Evolutionary conservation across 2,888 invertebrate genomes (phyloP), one percentile per base, ranked within the genome.

Genomic region (Cylindroiulus punctatus): DNA sequence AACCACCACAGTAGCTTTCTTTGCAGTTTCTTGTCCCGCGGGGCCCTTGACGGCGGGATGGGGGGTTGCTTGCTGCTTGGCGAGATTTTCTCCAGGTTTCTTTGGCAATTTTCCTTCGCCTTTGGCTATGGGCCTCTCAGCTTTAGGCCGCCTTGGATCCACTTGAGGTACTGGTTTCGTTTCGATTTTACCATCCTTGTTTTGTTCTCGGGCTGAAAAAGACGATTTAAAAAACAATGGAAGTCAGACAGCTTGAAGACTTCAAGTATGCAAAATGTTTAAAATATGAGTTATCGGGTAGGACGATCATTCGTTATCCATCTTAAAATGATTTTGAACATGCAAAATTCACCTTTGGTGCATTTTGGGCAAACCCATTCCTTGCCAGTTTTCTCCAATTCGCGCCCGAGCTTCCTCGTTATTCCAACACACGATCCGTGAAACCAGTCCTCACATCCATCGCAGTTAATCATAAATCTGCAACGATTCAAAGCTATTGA

Each of bases 361-460:
- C 97, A 97, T 90, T 95, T 95, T 0, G 96, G 95, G 91, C 97
- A 97, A 87, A 95, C 94, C 97, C 97, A 97, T 90, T 96, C 96
- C 88, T 94, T 93, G 12, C 96, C 95, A 88, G 95, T 94, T 86
- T 94, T 93, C 90, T 98, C 98, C 96, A 98, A 97, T 91, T 96
- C 95, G 89, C 96, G 94, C 44, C 93, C 93, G 90, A 89, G 88
- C 22, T 95, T 94, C 92, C 96, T 95, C 30, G 97, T 97, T 81
- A 98, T 95, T 89, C 96, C 96, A 19, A 98, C 98, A 92, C 98
- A 98, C 90, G 96, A 96, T n/a, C 98, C 98, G 90, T 98, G 98
- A 91, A 97, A 98, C 98, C 98, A 98, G 90, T 98, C 97, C 90
- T 97, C 96, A 90, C 98, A 98, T 19, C 94, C 93, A 91, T 98